Percentiles rank a stretch among this genome's conserved stretches.
Evolutionary conservation across 2,797 vertebrate species (phyloP).

Genomic region (Gymnodraco acuticeps): DNA sequence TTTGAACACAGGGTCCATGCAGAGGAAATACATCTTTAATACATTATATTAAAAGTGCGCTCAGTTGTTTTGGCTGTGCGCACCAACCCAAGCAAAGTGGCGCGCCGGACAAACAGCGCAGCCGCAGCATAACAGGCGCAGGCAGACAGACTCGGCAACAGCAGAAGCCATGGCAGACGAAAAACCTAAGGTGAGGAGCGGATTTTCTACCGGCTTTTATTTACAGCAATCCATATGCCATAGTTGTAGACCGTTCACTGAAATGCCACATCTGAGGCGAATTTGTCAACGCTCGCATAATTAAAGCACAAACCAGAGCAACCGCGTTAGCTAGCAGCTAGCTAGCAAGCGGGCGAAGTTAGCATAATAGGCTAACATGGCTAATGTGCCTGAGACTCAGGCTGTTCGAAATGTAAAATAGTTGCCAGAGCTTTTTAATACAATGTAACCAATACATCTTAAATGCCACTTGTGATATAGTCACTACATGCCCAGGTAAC

Average conservation of each 20-base stretch:
- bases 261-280: neutral
- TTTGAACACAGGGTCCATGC: no score
- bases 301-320: neutral
- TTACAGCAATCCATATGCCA: rapidly evolving
- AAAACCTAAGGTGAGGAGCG: slow-evolving; percentile 91
- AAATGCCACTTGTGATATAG: rapidly evolving
- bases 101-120: slow-evolving; percentile 49
- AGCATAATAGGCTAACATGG: slow-evolving; percentile 70
- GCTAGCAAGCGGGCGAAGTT: slow-evolving; percentile 36
- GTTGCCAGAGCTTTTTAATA: rapidly evolving
- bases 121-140: slow-evolving; percentile 53
- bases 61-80: slow-evolving; percentile 5
- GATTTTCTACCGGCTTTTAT: neutral
- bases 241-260: rapidly evolving
- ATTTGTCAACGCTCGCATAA: neutral
- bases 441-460: rapidly evolving
- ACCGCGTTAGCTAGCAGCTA: slow-evolving; percentile 15
- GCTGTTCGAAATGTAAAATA: neutral
- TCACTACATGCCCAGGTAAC: rapidly evolving
- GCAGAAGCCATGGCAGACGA: slow-evolving; percentile 92
- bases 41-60: neutral
- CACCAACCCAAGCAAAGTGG: slow-evolving; percentile 38
- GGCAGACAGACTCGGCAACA: slow-evolving; percentile 22
- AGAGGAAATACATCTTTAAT: no score
- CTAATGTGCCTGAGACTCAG: slow-evolving; percentile 20